Evolutionary conservation across 1,140 invertebrate species (phyloP).

Genomic region (Sitophilus oryzae): DNA sequence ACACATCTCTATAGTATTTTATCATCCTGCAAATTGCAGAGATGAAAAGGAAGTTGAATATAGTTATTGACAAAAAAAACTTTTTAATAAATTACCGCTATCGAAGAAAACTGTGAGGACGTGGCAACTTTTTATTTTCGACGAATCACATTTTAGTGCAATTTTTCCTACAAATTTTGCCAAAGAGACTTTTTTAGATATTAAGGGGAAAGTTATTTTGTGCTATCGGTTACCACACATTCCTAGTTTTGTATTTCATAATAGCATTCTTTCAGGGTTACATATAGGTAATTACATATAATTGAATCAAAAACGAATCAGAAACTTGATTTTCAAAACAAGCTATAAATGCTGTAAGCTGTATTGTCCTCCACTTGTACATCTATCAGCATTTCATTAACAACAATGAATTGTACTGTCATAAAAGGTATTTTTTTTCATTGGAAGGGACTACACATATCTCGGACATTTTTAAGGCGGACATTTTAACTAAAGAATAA

Average conservation of each 20-base stretch:
- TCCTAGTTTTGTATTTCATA: not conserved
- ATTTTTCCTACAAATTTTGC: slow-evolving; percentile 8
- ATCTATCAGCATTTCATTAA: too few relatives aligned
- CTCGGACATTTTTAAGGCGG: too few relatives aligned
- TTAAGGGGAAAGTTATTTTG: not conserved
- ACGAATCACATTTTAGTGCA: slow-evolving; percentile 1
- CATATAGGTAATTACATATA: too few relatives aligned
- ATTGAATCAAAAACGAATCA: not conserved
- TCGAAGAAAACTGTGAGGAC: too few relatives aligned
- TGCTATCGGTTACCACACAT: slow-evolving; percentile 4
- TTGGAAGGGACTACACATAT: too few relatives aligned
- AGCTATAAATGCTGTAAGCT: not conserved
- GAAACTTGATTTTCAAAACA: not conserved
- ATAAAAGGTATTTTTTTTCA: too few relatives aligned
- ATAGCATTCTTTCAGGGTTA: not conserved
- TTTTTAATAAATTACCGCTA: not conserved
- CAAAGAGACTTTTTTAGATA: slow-evolving; percentile 5
- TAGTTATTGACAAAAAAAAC: not conserved
- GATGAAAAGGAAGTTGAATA: not conserved
- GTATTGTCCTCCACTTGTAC: too few relatives aligned
- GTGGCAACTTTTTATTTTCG: not conserved
- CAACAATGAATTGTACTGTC: too few relatives aligned
- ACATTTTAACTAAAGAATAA: too few relatives aligned
- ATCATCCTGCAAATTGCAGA: not conserved
- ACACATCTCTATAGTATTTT: not conserved